These are phyloP conservation scores for Drosophila orosa DNA, from an alignment of 1,140 invertebrate species.

Conservation along the genomic window DNA sequence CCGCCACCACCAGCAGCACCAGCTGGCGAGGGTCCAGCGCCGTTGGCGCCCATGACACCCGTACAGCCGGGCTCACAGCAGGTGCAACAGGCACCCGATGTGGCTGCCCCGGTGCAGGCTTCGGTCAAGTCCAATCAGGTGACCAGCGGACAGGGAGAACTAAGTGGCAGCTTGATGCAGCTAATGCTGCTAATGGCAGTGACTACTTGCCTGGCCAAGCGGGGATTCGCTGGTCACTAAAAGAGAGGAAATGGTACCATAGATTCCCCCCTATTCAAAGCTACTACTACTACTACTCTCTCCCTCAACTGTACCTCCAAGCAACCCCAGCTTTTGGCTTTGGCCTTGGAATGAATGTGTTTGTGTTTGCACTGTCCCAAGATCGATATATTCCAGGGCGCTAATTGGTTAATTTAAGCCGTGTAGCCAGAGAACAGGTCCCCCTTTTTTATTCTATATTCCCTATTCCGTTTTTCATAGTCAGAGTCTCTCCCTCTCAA, in stretches of 20 bases:
- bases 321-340: conserved; percentile 1
- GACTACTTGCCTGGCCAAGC: conserved; percentile 13
- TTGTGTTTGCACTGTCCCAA: conserved; percentile 18
- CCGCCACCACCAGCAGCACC: conserved; percentile 65
- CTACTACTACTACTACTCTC: conserved; percentile 2
- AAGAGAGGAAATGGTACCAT: background rate
- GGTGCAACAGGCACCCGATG: conserved; percentile 38
- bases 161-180: background rate
- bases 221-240: conserved; percentile 15
- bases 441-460: background rate
- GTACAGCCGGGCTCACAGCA: conserved; percentile 52
- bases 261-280: background rate
- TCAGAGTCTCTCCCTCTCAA: conserved; percentile 17
- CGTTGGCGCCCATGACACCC: conserved; percentile 62
- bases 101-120: conserved; percentile 60
- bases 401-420: conserved; percentile 44
- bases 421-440: conserved; percentile 5
- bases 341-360: conserved; percentile 10
- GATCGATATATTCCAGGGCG: conserved; percentile 42
- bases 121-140: conserved; percentile 52
- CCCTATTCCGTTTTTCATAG: background rate
- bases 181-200: background rate
- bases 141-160: conserved; percentile 14
- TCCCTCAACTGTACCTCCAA: conserved; percentile 5
- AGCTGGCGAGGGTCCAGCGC: conserved; percentile 53